phyloP scores from a whole-genome alignment of 2,888 invertebrate species.

The Tethea ocularis region DNA sequence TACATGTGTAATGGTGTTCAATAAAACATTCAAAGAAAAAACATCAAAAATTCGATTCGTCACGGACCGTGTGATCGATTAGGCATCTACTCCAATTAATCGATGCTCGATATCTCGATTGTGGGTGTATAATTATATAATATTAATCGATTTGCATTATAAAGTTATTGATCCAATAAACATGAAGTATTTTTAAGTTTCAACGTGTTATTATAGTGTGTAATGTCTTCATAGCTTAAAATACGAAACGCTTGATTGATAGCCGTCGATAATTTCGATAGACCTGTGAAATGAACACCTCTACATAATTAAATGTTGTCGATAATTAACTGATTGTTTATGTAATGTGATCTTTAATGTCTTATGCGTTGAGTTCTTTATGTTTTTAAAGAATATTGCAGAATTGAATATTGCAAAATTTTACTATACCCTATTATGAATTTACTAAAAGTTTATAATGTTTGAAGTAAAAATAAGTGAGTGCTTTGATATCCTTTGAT shows the following conservation, averaged over 20 bases:
- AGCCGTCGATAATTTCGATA: slow-evolving; percentile 48
- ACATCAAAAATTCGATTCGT: slow-evolving; percentile 52
- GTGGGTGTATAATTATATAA: slow-evolving; percentile 66
- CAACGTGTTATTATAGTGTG: slow-evolving; percentile 60
- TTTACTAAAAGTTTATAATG: too few relatives aligned
- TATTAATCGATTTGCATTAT: slow-evolving; percentile 74
- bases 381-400: neutral
- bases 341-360: neutral
- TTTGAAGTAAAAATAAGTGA: too few relatives aligned
- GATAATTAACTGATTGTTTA: slow-evolving; percentile 27
- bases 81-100: slow-evolving; percentile 69
- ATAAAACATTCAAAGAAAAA: slow-evolving; percentile 4
- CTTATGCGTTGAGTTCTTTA: neutral
- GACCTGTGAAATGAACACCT: slow-evolving; percentile 30
- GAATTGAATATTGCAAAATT: too few relatives aligned
- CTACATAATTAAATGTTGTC: slow-evolving; percentile 43
- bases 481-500: too few relatives aligned
- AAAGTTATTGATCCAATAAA: slow-evolving; percentile 77
- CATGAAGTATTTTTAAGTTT: slow-evolving; percentile 50
- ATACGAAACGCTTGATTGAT: slow-evolving; percentile 34
- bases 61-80: slow-evolving; percentile 66
- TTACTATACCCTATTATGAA: too few relatives aligned
- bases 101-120: slow-evolving; percentile 38
- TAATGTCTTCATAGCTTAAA: slow-evolving; percentile 70
- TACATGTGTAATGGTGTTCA: neutral